Evolutionary conservation across 2,888 invertebrate species (phyloP), one percentile per base, ranked within the genome.

Genomic region (Oxycera nigricornis): DNA sequence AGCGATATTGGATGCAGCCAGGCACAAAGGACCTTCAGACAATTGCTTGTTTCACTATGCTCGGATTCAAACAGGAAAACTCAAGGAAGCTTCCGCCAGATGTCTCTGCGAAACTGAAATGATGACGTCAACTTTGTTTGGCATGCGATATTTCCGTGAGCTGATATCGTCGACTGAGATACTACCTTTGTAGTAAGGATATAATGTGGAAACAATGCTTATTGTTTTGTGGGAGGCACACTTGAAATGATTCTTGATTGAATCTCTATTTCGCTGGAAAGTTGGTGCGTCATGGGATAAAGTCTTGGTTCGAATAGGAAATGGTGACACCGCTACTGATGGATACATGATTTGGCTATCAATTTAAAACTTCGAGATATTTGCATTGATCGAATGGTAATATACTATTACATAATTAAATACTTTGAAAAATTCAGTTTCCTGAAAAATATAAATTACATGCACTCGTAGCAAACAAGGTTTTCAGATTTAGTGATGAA

Each of bases 81-180:
- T 31, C 62, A 20, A 20, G 20, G 35, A 35, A 30, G 35, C 35
- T 62, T 62, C 62, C 62, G 62, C 14, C 35, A 31, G 35, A 28
- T 59, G 62, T 62, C 62, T 62, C 62, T 31, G 35, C 31, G 22
- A 20, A 17, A 17, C 17, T 35, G 17, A 62, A 62, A 62, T 31
- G 20, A 7, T 14, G 14, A 9, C 17, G 62, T 35, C 35, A 62
- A 62, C 24, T 24, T 20, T 24, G 20, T 26, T 24, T n/a, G 24
- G 6, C 17, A n/a, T 55, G n/a, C 24, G 55, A 55, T 55, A 55
- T 55, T 55, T 55, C 55, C 55, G 55, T n/a, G 20, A 7, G 26
- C 24, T 22, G 55, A 55, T 55, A 55, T 7, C n/a, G 55, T 55
- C 55, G 24, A 20, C 26, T 3, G 24, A 55, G 55, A 6, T n/a